Conservation (phyloP, 2,888 invertebrate species). For the Campoplex nolae region DNA sequence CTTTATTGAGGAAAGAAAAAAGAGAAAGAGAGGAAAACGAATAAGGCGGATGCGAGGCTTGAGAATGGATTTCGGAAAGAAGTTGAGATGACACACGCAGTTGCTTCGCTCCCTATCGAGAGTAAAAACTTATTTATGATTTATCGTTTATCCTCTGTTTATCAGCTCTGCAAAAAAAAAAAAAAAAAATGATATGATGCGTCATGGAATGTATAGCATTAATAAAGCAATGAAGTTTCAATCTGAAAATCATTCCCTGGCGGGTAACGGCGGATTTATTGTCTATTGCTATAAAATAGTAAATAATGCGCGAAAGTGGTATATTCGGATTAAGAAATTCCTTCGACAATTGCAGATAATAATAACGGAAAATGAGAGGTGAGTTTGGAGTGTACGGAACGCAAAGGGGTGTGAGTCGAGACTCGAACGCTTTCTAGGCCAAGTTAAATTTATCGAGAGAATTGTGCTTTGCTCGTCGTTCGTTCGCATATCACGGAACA, state of each 20-base stretch:
- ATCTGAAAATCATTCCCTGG: neutral
- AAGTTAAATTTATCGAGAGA: conserved; percentile 68
- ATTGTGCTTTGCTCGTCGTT: conserved; percentile 57
- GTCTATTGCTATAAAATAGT: conserved; percentile 1
- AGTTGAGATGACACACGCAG: conserved; percentile 25
- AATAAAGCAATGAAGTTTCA: conserved; percentile 44
- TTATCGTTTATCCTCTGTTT: conserved; percentile 36
- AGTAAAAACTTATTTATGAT: conserved; percentile 26
- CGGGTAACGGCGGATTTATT: neutral
- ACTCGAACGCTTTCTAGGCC: conserved; percentile 64
- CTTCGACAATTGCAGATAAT: conserved; percentile 29
- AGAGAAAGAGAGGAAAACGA: conserved; percentile 5
- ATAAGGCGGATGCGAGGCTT: conserved; percentile 20
- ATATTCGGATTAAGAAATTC: conserved; percentile 24
- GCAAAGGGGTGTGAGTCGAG: conserved; percentile 8
- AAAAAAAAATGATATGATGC: neutral
- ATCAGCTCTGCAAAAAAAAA: conserved; percentile 1
- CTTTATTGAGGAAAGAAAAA: conserved; percentile 61
- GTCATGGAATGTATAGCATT: conserved; percentile 5
- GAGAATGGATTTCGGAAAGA: conserved; percentile 65
- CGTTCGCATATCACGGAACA: conserved; percentile 59
- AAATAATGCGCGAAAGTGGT: conserved; percentile 6
- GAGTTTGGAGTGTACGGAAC: neutral
- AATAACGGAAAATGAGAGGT: neutral
- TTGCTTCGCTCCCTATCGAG: conserved; percentile 39